Conservation (phyloP, 30 jellyfish, hydroid and myxozoan genomes). For the Turritopsis rubra region DNA sequence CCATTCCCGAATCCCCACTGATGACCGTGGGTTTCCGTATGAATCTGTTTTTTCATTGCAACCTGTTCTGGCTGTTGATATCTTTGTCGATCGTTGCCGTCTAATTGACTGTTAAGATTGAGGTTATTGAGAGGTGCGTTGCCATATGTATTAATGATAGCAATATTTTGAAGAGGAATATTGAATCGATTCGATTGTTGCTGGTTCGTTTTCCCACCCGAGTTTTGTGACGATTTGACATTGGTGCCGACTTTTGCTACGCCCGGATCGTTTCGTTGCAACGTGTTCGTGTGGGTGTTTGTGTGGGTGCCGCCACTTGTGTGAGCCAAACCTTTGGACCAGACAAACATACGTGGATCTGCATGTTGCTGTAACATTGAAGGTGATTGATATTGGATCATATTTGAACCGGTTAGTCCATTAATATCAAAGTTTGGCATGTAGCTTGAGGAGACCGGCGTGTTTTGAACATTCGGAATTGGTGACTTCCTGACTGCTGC, state of each 20-base stretch:
- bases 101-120: not conserved
- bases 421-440: not conserved
- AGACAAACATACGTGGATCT: constrained; percentile 23
- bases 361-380: not conserved
- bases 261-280: constrained; percentile 37
- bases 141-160: not conserved
- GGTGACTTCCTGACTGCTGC: not conserved
- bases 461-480: not conserved
- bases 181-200: not conserved
- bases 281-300: constrained; percentile 30
- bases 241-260: constrained; percentile 17
- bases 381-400: not conserved
- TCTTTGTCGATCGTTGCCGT: not conserved
- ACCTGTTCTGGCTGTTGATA: constrained; percentile 7
- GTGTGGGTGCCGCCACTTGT: constrained; percentile 29
- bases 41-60: constrained; percentile 9
- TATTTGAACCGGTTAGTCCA: not conserved
- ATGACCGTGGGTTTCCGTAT: constrained; percentile 12
- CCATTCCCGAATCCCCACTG: constrained; percentile 45
- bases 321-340: constrained; percentile 29
- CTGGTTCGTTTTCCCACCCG: constrained; percentile 24
- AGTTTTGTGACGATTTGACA: constrained; percentile 23
- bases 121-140: not conserved
- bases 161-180: not conserved
- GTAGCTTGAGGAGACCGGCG: not conserved